phyloP scores from a whole-genome alignment of 1,140 invertebrate genomes.

The Lasaia peninsularis region DNA sequence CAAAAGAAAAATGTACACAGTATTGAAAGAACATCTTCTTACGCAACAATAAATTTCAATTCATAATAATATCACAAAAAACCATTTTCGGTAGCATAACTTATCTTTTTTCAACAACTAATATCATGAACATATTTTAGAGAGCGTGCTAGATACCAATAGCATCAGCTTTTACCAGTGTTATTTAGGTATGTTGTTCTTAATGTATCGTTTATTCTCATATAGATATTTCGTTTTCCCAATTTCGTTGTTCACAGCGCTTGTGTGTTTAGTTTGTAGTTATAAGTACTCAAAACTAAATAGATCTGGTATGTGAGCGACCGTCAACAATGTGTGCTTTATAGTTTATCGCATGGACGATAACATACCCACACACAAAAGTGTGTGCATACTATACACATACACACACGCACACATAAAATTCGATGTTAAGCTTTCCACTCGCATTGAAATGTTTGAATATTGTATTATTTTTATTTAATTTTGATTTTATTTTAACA shows the following conservation, averaged over 20 bases:
- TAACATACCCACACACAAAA: slow-evolving; percentile 38
- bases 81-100: too few species aligned
- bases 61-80: too few species aligned
- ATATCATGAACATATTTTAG: too few species aligned
- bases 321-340: slow-evolving; percentile 63
- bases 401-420: slow-evolving; percentile 39
- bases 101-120: too few species aligned
- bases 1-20: too few species aligned
- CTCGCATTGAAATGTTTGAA: slow-evolving; percentile 27
- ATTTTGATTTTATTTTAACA: slow-evolving; percentile 40
- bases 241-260: slow-evolving; percentile 29
- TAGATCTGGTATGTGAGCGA: slow-evolving; percentile 73
- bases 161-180: neutral
- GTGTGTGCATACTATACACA: slow-evolving; percentile 44
- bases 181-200: neutral
- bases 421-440: slow-evolving; percentile 16
- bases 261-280: slow-evolving; percentile 33
- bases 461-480: slow-evolving; percentile 45
- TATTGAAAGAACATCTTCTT: too few species aligned
- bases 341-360: slow-evolving; percentile 58
- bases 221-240: slow-evolving; percentile 13
- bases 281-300: slow-evolving; percentile 26
- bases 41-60: too few species aligned
- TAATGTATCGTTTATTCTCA: slow-evolving; percentile 9
- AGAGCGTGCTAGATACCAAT: too few species aligned